Evolutionary conservation across 2,888 invertebrate genomes (phyloP), one percentile per base, ranked within the genome.

Genomic region (Drosophila mimetica): DNA sequence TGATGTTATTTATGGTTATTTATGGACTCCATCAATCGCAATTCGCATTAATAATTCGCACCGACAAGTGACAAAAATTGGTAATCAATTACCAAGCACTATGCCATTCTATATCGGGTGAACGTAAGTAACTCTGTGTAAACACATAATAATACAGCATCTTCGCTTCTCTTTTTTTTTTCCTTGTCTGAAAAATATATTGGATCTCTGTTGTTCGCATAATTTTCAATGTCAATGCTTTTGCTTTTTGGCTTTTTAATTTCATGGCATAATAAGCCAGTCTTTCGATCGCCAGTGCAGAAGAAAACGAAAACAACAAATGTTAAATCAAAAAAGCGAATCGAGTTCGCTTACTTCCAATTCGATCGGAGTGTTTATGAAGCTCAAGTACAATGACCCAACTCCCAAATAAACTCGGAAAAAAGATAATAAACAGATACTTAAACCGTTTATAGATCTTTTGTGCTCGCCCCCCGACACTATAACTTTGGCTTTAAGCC

Each of bases 181-280:
- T n/a, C n/a, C 14, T 28, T 25, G 16, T 34, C 9, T 7, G 8
- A 44, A 9, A 44, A 9, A 25, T 5, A 44, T 42, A n/a, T 60
- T 44, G 25, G 30, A 42, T 53, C 66, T 32, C 60, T 22, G 30
- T 47, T 64, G 70, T 75, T 83, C 72, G 82, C 82, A 82, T 85
- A 70, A 74, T 79, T 85, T 82, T 82, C 82, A 82, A 82, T 82
- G 82, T 85, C 86, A 85, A 82, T 82, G 86, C 79, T 79, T 66
- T 69, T 65, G 61, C 61, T 59, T 34, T 46, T 57, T 50, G 9
- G 37, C 51, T 64, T 84, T 82, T 85, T 59, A 78, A 81, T 75
- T 78, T 75, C 64, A 65, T 77, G 81, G 74, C 81, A 77, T 77
- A 75, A 84, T 53, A 74, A 70, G 59, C 79, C 58, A 59, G 37